These are phyloP conservation scores for Hystrix brachyura DNA, from an alignment of 2,113 vertebrate genomes.

Conservation along the genomic window DNA sequence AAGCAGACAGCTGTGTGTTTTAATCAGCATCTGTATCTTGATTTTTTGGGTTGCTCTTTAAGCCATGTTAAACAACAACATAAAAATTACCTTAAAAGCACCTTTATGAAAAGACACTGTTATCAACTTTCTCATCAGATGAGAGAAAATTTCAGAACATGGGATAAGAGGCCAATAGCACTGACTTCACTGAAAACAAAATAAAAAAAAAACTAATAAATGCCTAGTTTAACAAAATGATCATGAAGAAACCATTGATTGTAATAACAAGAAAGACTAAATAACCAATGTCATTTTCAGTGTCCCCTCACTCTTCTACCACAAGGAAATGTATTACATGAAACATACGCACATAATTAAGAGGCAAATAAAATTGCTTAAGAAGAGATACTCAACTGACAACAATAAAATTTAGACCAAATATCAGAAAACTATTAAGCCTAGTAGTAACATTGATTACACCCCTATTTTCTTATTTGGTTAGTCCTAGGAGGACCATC, in stretches of 20 bases:
- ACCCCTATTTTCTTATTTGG: conserved; percentile 70
- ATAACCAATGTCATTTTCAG: conserved; percentile 62
- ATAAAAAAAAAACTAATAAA: conserved; percentile 49
- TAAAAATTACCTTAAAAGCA: conserved; percentile 77
- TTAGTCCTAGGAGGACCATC: conserved; percentile 67
- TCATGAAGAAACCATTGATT: conserved; percentile 80
- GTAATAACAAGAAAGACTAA: conserved; percentile 72
- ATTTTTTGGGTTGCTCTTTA: conserved; percentile 77
- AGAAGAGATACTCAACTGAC: conserved; percentile 73
- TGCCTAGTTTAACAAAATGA: conserved; percentile 72
- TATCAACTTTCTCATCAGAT: conserved; percentile 73
- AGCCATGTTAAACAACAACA: conserved; percentile 80
- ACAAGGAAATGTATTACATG: conserved; percentile 68
- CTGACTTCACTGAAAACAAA: conserved; percentile 40
- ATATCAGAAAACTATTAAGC: conserved; percentile 81
- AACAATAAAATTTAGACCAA: conserved; percentile 80
- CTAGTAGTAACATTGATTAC: conserved; percentile 74
- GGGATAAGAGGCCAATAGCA: conserved; percentile 65
- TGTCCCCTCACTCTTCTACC: conserved; percentile 55
- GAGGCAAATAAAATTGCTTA: conserved; percentile 73
- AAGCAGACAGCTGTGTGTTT: conserved; percentile 76
- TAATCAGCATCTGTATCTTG: conserved; percentile 77
- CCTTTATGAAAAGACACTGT: conserved; percentile 78
- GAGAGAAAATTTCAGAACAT: conserved; percentile 64
- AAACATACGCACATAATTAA: conserved; percentile 77